These are phyloP conservation scores for Semnornis frantzii DNA, from an alignment of 2,113 vertebrate genomes.

Conservation along the genomic window DNA sequence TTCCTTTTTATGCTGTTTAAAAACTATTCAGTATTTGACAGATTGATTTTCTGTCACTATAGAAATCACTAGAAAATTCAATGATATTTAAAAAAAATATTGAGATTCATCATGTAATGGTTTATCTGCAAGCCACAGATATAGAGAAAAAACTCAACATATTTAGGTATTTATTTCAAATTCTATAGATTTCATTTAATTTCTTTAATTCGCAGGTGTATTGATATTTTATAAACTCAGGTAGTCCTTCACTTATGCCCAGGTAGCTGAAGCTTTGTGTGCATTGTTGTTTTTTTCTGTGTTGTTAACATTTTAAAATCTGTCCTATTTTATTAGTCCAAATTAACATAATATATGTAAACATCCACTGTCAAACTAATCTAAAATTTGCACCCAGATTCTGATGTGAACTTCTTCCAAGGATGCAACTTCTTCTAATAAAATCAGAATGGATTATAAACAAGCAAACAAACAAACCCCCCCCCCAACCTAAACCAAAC, in stretches of 20 bases:
- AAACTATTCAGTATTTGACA: background rate
- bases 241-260: background rate
- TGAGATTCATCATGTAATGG: background rate
- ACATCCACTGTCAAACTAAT: background rate
- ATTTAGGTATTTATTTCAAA: background rate
- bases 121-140: background rate
- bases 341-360: background rate
- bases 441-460: background rate
- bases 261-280: background rate
- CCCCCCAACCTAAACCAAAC: background rate
- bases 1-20: background rate
- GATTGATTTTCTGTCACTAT: background rate
- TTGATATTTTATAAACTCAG: background rate
- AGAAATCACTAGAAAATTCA: background rate
- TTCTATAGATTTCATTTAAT: background rate
- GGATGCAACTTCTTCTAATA: background rate
- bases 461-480: background rate
- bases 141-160: background rate
- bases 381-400: background rate
- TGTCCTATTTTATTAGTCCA: background rate
- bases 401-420: background rate
- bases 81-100: background rate
- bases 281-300: background rate
- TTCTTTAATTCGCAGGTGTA: background rate
- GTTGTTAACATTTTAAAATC: background rate